phyloP scores from a whole-genome alignment of 1,140 invertebrate species.

The Drosophila cardini region DNA sequence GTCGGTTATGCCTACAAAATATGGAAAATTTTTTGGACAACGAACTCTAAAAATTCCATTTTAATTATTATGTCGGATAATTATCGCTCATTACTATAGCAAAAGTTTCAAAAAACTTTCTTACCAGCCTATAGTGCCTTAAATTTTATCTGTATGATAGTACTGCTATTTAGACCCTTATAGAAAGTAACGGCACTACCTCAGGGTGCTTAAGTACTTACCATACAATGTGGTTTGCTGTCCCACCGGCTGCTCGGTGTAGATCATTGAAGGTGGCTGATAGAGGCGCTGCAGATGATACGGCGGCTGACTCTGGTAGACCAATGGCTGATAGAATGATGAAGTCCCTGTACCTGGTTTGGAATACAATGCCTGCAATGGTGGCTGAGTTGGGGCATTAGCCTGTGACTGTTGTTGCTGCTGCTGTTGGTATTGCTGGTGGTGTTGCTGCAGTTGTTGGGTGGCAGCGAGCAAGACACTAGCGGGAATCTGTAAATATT shows the following conservation, averaged over 20 bases:
- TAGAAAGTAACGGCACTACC: too few species aligned
- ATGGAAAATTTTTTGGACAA: too few species aligned
- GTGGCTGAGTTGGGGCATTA: conserved; percentile 38
- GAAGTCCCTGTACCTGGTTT: conserved; percentile 38
- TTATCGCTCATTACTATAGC: too few species aligned
- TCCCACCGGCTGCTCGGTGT: conserved; percentile 50
- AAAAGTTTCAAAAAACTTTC: too few species aligned
- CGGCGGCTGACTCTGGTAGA: conserved; percentile 57
- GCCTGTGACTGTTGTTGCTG: conserved; percentile 51
- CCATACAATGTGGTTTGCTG: conserved; percentile 43
- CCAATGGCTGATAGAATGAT: conserved; percentile 46
- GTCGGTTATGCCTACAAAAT: too few species aligned
- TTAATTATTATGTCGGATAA: too few species aligned
- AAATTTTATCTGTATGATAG: too few species aligned
- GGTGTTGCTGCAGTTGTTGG: conserved; percentile 67
- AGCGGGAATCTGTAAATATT: conserved; percentile 73
- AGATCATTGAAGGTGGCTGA: conserved; percentile 56
- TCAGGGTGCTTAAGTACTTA: background rate
- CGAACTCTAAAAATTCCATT: too few species aligned
- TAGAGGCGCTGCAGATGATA: conserved; percentile 67
- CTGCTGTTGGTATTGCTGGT: conserved; percentile 62
- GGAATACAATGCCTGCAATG: conserved; percentile 38
- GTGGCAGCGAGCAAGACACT: conserved; percentile 65
- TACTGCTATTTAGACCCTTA: too few species aligned
- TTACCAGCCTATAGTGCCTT: too few species aligned